Conservation (phyloP, 2,888 invertebrate genomes). For the Herminia tarsipennalis region DNA sequence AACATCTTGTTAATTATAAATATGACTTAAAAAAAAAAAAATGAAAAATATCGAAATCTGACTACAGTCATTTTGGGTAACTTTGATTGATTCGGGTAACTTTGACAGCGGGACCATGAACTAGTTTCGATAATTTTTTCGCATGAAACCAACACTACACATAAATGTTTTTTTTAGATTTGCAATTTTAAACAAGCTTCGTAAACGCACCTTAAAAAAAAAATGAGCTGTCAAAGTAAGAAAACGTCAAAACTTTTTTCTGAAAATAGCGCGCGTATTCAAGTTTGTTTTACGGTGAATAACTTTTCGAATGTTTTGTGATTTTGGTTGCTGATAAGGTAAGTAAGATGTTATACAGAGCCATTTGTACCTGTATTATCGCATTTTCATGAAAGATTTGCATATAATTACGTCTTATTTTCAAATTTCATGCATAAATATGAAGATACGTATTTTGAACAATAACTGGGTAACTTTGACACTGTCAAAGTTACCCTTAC, state of each 20-base stretch:
- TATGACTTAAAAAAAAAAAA: too few relatives aligned
- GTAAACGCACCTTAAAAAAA: slow-evolving; percentile 3
- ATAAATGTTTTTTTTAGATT: not conserved
- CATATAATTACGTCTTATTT: slow-evolving; percentile 6
- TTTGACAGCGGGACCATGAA: slow-evolving; percentile 1
- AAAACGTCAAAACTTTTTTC: slow-evolving; percentile 3
- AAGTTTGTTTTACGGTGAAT: not conserved
- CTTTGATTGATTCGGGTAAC: slow-evolving; percentile 1
- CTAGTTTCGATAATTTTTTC: not conserved
- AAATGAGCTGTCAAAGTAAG: slow-evolving; percentile 2
- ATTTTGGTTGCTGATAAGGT: slow-evolving; percentile 9
- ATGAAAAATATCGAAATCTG: too few relatives aligned
- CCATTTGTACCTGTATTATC: slow-evolving; percentile 1
- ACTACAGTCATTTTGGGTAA: slow-evolving; percentile 2
- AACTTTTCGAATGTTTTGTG: slow-evolving; percentile 6
- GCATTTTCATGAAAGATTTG: slow-evolving; percentile 3
- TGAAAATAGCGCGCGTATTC: not conserved
- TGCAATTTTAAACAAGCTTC: not conserved
- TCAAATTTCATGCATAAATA: slow-evolving; percentile 1
- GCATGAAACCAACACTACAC: not conserved
- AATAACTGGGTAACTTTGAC: too few relatives aligned
- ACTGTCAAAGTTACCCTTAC: not conserved
- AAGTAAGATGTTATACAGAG: slow-evolving; percentile 4
- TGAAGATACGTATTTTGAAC: slow-evolving; percentile 1
- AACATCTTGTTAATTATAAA: too few relatives aligned